phyloP scores from a whole-genome alignment of 1,140 invertebrate genomes.

The Linepithema humile region DNA sequence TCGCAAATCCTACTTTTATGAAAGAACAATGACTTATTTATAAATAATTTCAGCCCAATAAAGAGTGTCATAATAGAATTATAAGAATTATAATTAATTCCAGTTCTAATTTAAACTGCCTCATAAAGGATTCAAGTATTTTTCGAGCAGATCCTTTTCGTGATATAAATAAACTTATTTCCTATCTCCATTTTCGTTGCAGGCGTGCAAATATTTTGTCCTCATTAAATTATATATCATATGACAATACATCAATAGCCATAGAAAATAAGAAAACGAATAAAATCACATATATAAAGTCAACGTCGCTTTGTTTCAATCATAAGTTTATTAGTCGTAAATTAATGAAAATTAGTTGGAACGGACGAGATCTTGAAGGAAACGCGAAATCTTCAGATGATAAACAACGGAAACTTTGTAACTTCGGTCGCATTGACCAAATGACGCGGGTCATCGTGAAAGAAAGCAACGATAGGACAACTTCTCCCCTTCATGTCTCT shows the following conservation, averaged over 20 bases:
- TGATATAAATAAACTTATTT: neutral
- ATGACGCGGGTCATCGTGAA: conserved; percentile 35
- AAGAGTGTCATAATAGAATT: neutral
- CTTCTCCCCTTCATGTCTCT: conserved; percentile 47
- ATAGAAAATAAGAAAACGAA: neutral
- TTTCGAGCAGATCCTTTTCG: neutral
- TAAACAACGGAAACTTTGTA: too few relatives aligned
- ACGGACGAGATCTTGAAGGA: too few relatives aligned
- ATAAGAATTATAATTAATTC: neutral
- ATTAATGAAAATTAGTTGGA: too few relatives aligned
- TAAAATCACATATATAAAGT: neutral
- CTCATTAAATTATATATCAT: neutral
- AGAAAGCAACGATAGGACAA: conserved; percentile 5
- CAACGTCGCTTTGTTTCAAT: neutral
- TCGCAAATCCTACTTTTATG: too few relatives aligned
- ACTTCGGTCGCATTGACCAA: neutral
- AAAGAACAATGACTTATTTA: too few relatives aligned
- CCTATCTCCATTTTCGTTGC: neutral
- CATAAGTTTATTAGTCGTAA: too few relatives aligned
- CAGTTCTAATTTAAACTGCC: neutral
- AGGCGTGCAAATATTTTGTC: neutral
- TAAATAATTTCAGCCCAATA: neutral
- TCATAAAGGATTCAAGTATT: neutral
- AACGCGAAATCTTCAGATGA: too few relatives aligned
- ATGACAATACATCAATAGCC: neutral